Percentiles rank a stretch among this genome's conserved stretches.
phyloP scores from a whole-genome alignment of 1,140 invertebrate species.

The Cydia splendana region DNA sequence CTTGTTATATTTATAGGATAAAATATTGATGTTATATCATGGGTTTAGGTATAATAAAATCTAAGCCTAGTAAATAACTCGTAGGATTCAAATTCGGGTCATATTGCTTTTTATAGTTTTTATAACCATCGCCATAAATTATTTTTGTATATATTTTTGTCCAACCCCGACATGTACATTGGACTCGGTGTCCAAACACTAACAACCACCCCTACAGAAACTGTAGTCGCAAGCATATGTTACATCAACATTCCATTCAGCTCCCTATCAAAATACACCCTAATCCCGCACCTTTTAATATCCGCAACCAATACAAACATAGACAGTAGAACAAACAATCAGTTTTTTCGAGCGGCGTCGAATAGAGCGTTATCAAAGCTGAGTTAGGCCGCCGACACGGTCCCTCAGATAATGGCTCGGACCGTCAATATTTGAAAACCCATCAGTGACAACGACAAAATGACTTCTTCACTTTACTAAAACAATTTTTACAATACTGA shows the following conservation, averaged over 20 bases:
- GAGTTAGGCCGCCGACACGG: slow-evolving; percentile 51
- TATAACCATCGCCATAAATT: too few species aligned
- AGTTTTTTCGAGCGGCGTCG: slow-evolving; percentile 60
- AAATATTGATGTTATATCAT: background rate
- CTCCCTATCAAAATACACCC: slow-evolving; percentile 30
- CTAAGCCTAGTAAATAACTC: too few species aligned
- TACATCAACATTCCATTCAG: slow-evolving; percentile 11
- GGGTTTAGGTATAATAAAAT: too few species aligned
- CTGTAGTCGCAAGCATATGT: background rate
- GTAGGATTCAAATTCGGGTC: too few species aligned
- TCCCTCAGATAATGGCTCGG: slow-evolving; percentile 63
- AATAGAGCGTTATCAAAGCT: slow-evolving; percentile 59
- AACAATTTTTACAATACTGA: slow-evolving; percentile 38
- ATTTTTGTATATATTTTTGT: background rate
- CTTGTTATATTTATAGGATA: background rate
- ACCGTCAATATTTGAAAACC: slow-evolving; percentile 75
- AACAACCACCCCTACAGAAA: slow-evolving; percentile 1
- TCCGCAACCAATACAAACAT: slow-evolving; percentile 53
- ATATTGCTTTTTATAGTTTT: too few species aligned
- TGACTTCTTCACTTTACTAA: slow-evolving; percentile 65
- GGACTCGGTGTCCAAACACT: background rate
- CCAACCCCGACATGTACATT: slow-evolving; percentile 5
- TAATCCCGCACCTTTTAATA: slow-evolving; percentile 42
- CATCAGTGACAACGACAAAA: slow-evolving; percentile 59
- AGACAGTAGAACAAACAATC: slow-evolving; percentile 59